phyloP scores from a whole-genome alignment of 2,797 vertebrate species.

The Gymnoscopelus microlampas region DNA sequence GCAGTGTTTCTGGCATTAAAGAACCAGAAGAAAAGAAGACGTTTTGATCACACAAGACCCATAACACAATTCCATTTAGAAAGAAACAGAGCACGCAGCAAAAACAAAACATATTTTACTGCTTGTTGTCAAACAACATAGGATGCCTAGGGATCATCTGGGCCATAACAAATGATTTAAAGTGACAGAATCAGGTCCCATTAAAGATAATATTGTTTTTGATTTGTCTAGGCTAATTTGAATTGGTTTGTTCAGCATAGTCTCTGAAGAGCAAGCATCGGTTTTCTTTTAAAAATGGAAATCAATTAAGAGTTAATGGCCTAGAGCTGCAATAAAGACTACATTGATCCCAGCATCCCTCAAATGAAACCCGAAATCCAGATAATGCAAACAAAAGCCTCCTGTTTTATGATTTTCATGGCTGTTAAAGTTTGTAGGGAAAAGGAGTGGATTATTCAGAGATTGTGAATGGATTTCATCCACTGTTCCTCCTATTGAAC shows the following conservation, averaged over 20 bases:
- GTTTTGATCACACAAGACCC: no score
- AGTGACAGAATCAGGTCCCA: conserved; percentile 8
- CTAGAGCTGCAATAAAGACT: conserved; percentile 38
- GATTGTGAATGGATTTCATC: no score
- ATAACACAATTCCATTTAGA: no score
- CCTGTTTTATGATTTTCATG: conserved; percentile 13
- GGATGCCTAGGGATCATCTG: neutral
- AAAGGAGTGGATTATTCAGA: no score
- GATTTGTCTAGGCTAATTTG: neutral
- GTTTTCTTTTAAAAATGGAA: conserved; percentile 14
- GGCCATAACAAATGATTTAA: conserved; percentile 13
- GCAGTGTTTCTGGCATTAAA: no score
- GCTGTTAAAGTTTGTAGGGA: no score
- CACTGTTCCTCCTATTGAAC: no score
- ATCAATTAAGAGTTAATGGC: conserved; percentile 46
- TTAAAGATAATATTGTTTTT: conserved; percentile 18
- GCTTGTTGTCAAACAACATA: conserved; percentile 24
- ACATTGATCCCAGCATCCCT: conserved; percentile 21
- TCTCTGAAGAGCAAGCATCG: conserved; percentile 15
- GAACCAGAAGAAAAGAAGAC: no score
- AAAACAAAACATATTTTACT: conserved; percentile 26
- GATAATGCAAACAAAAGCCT: conserved; percentile 3
- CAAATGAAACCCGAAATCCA: conserved; percentile 14
- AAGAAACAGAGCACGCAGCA: neutral
- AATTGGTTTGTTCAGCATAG: conserved; percentile 1